These are phyloP conservation scores for Puntigrus tetrazona DNA, from an alignment of 2,113 vertebrate genomes.

Conservation along the genomic window DNA sequence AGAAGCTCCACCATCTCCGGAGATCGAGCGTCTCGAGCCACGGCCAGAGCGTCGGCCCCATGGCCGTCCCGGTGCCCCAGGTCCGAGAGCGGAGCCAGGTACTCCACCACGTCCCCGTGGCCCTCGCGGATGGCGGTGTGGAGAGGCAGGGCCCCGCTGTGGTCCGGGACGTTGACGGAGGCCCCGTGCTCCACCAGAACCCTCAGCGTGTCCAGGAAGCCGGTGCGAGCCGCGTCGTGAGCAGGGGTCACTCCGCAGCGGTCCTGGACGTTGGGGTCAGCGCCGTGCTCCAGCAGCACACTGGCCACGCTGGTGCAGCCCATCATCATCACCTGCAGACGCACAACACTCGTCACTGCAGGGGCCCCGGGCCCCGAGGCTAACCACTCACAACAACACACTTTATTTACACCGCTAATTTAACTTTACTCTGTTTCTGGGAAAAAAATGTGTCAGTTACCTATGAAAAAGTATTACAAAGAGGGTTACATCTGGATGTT, in stretches of 20 bases:
- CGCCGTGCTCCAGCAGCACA: conserved; percentile 85
- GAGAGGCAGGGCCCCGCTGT: conserved; percentile 79
- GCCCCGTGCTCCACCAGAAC: conserved; percentile 82
- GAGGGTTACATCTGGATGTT: too few species aligned
- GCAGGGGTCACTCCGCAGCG: conserved; percentile 77
- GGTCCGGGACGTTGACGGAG: conserved; percentile 79
- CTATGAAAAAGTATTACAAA: too few species aligned
- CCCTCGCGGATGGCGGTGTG: conserved; percentile 83
- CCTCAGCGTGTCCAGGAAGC: conserved; percentile 84
- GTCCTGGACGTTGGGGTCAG: conserved; percentile 85
- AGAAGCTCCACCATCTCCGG: conserved; percentile 70
- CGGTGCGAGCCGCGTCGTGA: conserved; percentile 86
- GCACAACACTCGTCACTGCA: too few species aligned
- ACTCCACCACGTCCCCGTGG: conserved; percentile 78
- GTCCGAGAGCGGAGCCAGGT: conserved; percentile 78
- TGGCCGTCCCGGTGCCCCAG: conserved; percentile 76
- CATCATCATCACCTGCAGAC: conserved; percentile 89
- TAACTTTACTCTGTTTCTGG: too few species aligned
- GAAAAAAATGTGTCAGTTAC: too few species aligned
- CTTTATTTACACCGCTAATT: too few species aligned
- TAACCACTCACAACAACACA: too few species aligned
- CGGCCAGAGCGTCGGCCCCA: conserved; percentile 79
- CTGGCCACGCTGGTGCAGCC: conserved; percentile 79
- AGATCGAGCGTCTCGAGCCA: conserved; percentile 71
- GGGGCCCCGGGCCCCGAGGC: too few species aligned